Evolutionary conservation across 2,888 invertebrate species (phyloP), one percentile per base, ranked within the genome.

Genomic region (Chydorus sphaericus): DNA sequence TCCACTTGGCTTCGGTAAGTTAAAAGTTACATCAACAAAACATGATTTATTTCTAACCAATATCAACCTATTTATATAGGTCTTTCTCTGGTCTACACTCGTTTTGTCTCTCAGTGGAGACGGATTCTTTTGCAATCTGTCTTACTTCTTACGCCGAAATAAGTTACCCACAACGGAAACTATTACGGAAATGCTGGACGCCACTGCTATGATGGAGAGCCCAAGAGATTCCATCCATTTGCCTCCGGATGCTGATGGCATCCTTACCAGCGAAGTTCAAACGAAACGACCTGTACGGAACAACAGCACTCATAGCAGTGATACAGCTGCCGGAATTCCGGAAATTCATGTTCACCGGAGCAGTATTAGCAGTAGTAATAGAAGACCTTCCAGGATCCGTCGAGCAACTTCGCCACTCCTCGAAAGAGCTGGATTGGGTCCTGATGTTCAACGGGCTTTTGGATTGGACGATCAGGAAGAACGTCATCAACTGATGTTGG

Each of bases 371-470:
- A 10, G 8, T 10, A 44, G 44, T 11, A 44, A 8, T 23, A 52
- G 11, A 52, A 52, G 23, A 23, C 30, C 16, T 7, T n/a, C n/a
- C 8, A 23, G 57, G 16, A 26, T 29, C 2, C 33, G 48, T 30
- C 54, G 30, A 8, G 57, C 57, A 14, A 44, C 57, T 6, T 29
- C 38, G 16, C 54, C 57, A 18, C 37, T 57, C 26, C 48, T 57
- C 3, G 23, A 44, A 18, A 48, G 57, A 10, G 57, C 57, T 5
- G 57, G 57, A 14, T 48, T 57, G 11, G 57, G 57, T 8, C 57
- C 57, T 20, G 57, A 57, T 10, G 54, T 57, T n/a, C 54, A 56
- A 49, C 30, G 39, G 16, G 57, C 57, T 6, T 55, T 57, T 26
- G 37, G 38, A 6, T 14, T 38, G 53, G 53, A 53, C 23, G 26